A percentile compares a stretch with the other conserved stretches of the same genome.
Conservation (phyloP, 2,888 invertebrate genomes). For the Tiliacea aurago region DNA sequence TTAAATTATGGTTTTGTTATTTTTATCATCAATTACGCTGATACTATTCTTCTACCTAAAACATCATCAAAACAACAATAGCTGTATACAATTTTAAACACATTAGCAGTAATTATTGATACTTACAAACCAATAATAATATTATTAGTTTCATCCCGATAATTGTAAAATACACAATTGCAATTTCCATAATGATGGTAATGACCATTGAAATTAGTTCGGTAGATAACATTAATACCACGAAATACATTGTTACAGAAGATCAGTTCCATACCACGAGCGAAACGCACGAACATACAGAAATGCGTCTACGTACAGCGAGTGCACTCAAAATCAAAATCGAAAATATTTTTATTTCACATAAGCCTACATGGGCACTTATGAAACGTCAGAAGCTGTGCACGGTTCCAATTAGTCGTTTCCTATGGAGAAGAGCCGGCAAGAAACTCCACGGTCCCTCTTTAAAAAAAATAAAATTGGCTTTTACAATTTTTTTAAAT, state of each 20-base stretch:
- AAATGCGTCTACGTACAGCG: too few species aligned
- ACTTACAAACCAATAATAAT: background rate
- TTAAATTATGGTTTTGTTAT: background rate
- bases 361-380: too few species aligned
- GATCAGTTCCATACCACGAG: background rate
- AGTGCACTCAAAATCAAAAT: too few species aligned
- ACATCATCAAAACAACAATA: background rate
- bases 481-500: too few species aligned
- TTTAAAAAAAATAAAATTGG: too few species aligned
- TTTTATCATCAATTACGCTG: background rate
- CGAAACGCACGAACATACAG: background rate
- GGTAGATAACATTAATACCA: conserved; percentile 3
- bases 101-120: background rate
- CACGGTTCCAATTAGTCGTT: too few species aligned
- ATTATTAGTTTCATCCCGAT: conserved; percentile 1
- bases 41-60: background rate
- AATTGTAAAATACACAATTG: conserved; percentile 42
- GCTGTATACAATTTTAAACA: background rate
- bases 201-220: conserved; percentile 26
- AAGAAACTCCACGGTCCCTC: too few species aligned
- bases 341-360: too few species aligned
- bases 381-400: too few species aligned
- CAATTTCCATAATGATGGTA: conserved; percentile 28
- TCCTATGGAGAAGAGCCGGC: too few species aligned
- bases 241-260: background rate